A percentile compares a stretch with the other conserved stretches of the same genome.
These are phyloP conservation scores for Ameiurus melas DNA, from an alignment of 2,113 vertebrate species.

Conservation along the genomic window DNA sequence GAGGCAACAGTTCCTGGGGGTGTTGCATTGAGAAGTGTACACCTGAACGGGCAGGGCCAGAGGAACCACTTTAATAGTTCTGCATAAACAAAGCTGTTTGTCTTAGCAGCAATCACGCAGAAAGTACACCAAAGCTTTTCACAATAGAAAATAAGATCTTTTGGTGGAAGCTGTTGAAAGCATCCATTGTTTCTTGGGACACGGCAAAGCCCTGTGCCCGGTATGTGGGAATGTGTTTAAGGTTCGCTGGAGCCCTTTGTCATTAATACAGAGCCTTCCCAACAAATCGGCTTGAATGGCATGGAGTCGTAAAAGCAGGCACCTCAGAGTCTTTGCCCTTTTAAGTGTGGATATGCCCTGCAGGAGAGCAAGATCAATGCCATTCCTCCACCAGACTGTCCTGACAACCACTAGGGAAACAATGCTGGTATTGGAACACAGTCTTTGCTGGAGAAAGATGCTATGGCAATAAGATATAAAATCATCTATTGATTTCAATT, in stretches of 20 bases:
- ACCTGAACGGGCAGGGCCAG: not conserved
- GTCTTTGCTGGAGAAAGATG: not conserved
- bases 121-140: not conserved
- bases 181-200: constrained; percentile 17
- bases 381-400: not conserved
- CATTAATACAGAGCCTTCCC: not conserved
- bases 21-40: not conserved
- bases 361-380: not conserved
- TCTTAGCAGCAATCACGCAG: not conserved
- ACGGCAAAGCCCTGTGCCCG: not conserved
- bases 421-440: not conserved
- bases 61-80: not conserved
- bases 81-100: not conserved
- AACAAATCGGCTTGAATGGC: constrained; percentile 30
- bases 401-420: constrained; percentile 15
- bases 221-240: constrained; percentile 27
- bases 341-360: constrained; percentile 3
- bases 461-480: not conserved
- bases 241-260: constrained; percentile 35
- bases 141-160: constrained; percentile 10
- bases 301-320: constrained; percentile 27
- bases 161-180: constrained; percentile 4
- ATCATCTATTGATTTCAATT: not conserved
- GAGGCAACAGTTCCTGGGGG: not conserved
- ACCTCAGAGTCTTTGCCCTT: constrained; percentile 37